phyloP scores from a whole-genome alignment of 2,113 vertebrate genomes.

The Istiophorus platypterus region DNA sequence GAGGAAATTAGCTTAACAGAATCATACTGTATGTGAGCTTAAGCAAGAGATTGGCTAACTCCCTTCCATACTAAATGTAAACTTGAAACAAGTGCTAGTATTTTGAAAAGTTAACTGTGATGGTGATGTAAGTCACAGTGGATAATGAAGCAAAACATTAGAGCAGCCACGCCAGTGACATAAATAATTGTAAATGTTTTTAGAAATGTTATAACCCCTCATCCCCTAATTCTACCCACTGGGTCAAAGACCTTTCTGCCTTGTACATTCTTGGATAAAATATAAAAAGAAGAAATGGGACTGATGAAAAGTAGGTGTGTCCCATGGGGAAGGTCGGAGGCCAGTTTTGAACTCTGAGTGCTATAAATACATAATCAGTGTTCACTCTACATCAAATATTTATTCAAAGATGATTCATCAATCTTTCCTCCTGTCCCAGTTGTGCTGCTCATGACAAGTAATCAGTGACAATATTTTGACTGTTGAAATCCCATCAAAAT shows the following conservation, averaged over 20 bases:
- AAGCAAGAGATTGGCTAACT: not conserved
- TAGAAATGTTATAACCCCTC: not conserved
- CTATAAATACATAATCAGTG: constrained; percentile 1
- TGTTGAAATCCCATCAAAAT: constrained; percentile 38
- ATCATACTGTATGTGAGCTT: not conserved
- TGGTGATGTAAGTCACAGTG: not conserved
- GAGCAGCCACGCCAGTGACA: not conserved
- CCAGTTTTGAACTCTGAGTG: not conserved
- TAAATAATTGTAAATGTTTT: not conserved
- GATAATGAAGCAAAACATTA: not conserved
- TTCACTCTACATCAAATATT: constrained; percentile 2
- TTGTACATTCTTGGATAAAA: not conserved
- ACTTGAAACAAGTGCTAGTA: not conserved
- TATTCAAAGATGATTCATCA: constrained; percentile 22
- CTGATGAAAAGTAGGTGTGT: constrained; percentile 2
- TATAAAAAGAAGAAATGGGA: not conserved
- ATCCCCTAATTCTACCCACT: not conserved
- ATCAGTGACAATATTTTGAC: not conserved
- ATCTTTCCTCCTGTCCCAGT: not conserved
- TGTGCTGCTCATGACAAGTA: constrained; percentile 9
- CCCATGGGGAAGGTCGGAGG: constrained; percentile 13
- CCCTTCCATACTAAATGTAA: not conserved
- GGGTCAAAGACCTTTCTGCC: not conserved
- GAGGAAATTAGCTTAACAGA: not conserved
- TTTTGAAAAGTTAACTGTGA: too few species aligned